Base-by-base conservation (phyloP, 2,888 invertebrate species). In the Gandaritis pyraliata region DNA sequence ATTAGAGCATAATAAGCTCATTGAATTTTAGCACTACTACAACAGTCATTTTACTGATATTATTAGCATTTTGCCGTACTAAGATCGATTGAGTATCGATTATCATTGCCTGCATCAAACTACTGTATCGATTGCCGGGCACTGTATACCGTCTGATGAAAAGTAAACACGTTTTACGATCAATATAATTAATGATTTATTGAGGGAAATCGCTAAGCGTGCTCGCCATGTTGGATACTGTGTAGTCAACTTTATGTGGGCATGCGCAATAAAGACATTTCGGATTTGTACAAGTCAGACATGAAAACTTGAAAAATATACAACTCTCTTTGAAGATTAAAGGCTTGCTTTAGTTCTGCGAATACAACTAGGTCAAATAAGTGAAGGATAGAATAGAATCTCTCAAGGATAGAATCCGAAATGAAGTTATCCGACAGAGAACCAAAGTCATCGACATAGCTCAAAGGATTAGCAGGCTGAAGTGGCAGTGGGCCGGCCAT, bases 121-220 rank as follows among this genome's bases (percentile, higher is more conserved):
- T 12, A 36, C 18, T 18, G 43, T 49, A 41, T 38, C 29, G 46
- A 58, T 50, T 30, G 13, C 18, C 47, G 47, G 18, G 29, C 55
- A 60, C 58, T 67, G 58, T 61, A 51, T 29, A 58, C 30, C 58
- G 52, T 55, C 48, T 64, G 60, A 66, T 64, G 64, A 68, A 60
- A 68, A 60, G 59, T 61, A 68, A 68, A 68, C 66, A 64, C 52
- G 67, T 66, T 64, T 66, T 60, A 68, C 66, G 61, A 66, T 58
- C 66, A 62, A 56, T 64, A 60, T 60, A 64, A 58, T 66, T 43
- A 66, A 65, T 68, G 64, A 68, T 66, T 66, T 64, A 66, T 66
- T 64, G 50, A 64, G 55, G 58, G 60, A 66, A 68, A 66, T 68
- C 51, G 64, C 49, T 59, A 57, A 65, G 64, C 59, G 54, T 66